Evolutionary conservation across 1,140 invertebrate species (phyloP), one percentile per base, ranked within the genome.

Genomic region (Papilio dardanus): DNA sequence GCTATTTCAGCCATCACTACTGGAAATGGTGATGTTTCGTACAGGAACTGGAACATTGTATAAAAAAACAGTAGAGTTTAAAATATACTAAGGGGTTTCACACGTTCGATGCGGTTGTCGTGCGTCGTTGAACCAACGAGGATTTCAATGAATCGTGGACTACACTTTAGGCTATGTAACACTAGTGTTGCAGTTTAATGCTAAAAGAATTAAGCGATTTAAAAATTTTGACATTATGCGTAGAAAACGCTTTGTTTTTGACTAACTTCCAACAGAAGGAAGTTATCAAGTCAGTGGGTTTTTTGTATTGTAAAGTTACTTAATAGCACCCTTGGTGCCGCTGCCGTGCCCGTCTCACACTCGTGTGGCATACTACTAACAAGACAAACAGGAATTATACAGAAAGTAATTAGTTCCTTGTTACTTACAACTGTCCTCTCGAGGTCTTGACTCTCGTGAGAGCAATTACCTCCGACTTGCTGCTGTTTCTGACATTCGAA

Each of bases 1-100:
- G 88, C 89, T 21, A 93, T 93, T 74, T 93, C 92, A 6, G 92
- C 85, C 92, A 93, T 93, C n/a, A 93, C 92, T 3, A 93, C 92
- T 0, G 92, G 90, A 76, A 93, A 93, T 0, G 91, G 91, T 10
- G 91, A 93, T 6, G 90, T 93, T 83, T 93, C 91, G 73, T 93
- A 93, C 12, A 93, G 82, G 76, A 93, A 93, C 91, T 93, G 84
- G 69, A 90, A 90, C 24, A 28, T 62, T 62, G 24, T 28, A 5
- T 28, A 30, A 62, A 62, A 14, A 62, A 1, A 14, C 16, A 7
- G n/a, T 6, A 19, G 16, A 1, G 42, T 46, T 46, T 46, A 46
- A 46, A 46, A 19, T 46, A 19, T 19, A 1, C 5, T 46, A 46
- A 46, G 19, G 16, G 16, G 3, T 42, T 14, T 4, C 42, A 46